phyloP scores from a whole-genome alignment of 2,888 invertebrate species.

The Athripsodes cinereus region DNA sequence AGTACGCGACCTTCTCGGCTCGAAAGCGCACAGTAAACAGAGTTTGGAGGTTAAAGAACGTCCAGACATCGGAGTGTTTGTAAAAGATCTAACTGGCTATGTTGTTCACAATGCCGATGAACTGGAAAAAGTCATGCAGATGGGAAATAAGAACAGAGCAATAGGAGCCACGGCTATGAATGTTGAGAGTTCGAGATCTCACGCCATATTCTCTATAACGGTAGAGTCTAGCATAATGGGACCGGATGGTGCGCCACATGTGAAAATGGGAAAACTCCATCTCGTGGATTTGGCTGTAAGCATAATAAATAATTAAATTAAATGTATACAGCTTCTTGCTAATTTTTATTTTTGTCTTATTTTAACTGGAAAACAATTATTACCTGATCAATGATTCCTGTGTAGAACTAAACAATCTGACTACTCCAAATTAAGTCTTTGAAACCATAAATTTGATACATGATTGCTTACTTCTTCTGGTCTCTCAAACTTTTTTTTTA shows the following conservation, averaged over 20 bases:
- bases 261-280: constrained; percentile 94
- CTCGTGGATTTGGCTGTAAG: constrained; percentile 93
- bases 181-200: constrained; percentile 90
- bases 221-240: constrained; percentile 90
- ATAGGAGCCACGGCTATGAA: constrained; percentile 91
- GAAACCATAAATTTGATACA: too few species aligned
- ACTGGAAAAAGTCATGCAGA: constrained; percentile 88
- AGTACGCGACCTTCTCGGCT: constrained; percentile 85
- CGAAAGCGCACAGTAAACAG: constrained; percentile 70
- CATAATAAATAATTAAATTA: too few species aligned
- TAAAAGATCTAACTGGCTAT: constrained; percentile 94
- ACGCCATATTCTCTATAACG: constrained; percentile 97
- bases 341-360: too few species aligned
- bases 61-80: constrained; percentile 95
- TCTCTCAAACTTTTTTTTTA: too few species aligned
- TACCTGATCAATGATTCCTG: too few species aligned
- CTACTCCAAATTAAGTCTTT: too few species aligned
- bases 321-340: too few species aligned
- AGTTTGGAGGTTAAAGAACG: constrained; percentile 91
- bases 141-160: constrained; percentile 90
- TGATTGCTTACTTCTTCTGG: too few species aligned
- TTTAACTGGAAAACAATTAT: too few species aligned
- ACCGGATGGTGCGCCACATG: constrained; percentile 76
- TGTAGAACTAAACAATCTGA: too few species aligned
- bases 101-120: constrained; percentile 98